These are phyloP conservation scores for Ophonus ardosiacus DNA, from an alignment of 2,888 invertebrate species.

Conservation along the genomic window DNA sequence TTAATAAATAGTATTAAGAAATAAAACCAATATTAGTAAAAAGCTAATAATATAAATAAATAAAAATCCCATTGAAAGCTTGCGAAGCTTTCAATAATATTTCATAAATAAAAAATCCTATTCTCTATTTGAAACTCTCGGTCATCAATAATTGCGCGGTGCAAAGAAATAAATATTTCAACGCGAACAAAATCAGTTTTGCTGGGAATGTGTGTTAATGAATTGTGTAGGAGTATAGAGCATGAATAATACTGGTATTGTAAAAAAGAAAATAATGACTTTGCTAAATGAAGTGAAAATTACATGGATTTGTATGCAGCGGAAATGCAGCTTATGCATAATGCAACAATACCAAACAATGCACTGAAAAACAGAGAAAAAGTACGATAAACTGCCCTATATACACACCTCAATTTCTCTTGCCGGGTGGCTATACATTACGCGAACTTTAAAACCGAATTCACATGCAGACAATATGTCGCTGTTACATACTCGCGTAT, in stretches of 20 bases:
- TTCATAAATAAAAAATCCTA: neutral
- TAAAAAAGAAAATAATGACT: conserved; percentile 53
- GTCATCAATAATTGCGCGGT: neutral
- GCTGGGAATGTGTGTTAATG: neutral
- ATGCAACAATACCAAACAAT: conserved; percentile 36
- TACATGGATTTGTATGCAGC: conserved; percentile 55
- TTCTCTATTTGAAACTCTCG: neutral
- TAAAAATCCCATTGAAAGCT: neutral
- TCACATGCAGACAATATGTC: neutral
- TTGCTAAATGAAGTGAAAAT: conserved; percentile 60
- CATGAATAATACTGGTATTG: conserved; percentile 20
- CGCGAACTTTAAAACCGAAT: neutral
- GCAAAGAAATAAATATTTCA: conserved; percentile 7
- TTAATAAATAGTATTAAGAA: neutral
- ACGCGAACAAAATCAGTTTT: neutral
- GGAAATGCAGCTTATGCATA: conserved; percentile 57
- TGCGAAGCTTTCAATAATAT: neutral
- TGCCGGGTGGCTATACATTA: neutral
- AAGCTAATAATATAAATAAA: neutral
- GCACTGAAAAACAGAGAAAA: conserved; percentile 16
- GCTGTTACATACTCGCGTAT: neutral
- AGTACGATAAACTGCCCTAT: neutral
- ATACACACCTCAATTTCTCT: neutral
- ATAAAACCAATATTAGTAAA: neutral
- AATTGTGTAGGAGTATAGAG: conserved; percentile 9